Conservation (phyloP, 2,797 vertebrate species). For the Sebastes minor region DNA sequence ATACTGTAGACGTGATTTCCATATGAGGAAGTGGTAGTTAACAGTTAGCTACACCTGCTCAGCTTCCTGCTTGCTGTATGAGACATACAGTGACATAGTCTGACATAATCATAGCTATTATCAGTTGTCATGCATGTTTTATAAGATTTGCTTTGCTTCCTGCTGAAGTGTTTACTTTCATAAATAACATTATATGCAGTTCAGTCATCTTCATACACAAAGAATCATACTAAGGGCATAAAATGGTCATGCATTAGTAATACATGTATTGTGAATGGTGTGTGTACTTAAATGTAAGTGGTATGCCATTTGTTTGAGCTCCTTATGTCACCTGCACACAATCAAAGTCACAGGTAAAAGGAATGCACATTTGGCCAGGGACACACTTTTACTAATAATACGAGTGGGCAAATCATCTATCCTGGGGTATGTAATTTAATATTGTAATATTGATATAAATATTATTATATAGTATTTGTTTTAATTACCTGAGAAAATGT, state of each 20-base stretch:
- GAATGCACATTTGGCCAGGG: neutral
- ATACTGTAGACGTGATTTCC: slow-evolving; percentile 16
- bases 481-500: neutral
- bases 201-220: neutral
- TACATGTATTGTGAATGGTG: neutral
- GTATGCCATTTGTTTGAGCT: neutral
- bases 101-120: slow-evolving; percentile 2
- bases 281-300: neutral
- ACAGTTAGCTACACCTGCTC: slow-evolving; percentile 43
- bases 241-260: neutral
- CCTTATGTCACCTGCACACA: neutral
- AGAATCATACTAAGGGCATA: neutral
- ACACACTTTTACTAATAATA: neutral
- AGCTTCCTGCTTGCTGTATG: slow-evolving; percentile 37
- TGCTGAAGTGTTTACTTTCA: slow-evolving; percentile 11
- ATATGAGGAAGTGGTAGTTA: slow-evolving; percentile 61
- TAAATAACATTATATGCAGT: neutral
- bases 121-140: neutral
- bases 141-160: neutral
- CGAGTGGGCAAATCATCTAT: neutral
- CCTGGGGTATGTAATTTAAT: neutral
- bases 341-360: neutral
- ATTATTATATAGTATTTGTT: neutral
- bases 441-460: neutral
- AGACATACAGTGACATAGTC: slow-evolving; percentile 3